phyloP scores from a whole-genome alignment of 2,113 vertebrate species.

The Corvus moneduloides region DNA sequence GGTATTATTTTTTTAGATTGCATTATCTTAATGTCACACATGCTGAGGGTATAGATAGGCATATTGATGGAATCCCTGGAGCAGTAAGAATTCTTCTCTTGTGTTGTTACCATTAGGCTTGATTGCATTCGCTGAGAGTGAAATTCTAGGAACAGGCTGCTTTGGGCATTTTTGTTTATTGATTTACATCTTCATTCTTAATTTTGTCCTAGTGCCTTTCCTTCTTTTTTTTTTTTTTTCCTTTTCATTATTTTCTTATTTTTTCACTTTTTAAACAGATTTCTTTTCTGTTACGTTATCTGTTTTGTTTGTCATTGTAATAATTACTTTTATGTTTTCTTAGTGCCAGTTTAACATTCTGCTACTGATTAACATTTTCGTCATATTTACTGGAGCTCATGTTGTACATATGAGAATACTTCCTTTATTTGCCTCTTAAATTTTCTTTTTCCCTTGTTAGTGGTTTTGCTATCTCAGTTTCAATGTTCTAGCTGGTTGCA shows the following conservation, averaged over 20 bases:
- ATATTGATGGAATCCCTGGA: conserved; percentile 37
- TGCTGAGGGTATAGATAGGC: background rate
- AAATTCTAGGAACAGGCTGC: conserved; percentile 41
- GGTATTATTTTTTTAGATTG: conserved; percentile 27
- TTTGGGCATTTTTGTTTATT: conserved; percentile 56
- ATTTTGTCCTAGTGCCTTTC: conserved; percentile 9
- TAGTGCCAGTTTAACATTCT: conserved; percentile 47
- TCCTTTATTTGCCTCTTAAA: conserved; percentile 67
- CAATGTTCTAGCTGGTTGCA: conserved; percentile 72
- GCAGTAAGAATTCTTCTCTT: conserved; percentile 48
- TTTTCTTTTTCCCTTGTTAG: conserved; percentile 69
- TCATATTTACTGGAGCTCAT: conserved; percentile 64
- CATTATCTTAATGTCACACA: conserved; percentile 24
- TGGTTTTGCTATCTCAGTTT: conserved; percentile 70
- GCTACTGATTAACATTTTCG: conserved; percentile 47
- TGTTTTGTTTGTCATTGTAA: conserved; percentile 47
- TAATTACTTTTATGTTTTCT: conserved; percentile 64
- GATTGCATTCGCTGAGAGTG: conserved; percentile 55
- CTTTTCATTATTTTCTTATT: background rate
- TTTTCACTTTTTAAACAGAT: background rate
- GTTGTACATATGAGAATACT: conserved; percentile 52
- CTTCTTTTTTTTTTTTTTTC: background rate
- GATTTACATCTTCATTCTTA: conserved; percentile 29
- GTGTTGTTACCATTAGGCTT: conserved; percentile 59
- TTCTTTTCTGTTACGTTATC: conserved; percentile 25